Evolutionary conservation across 2,888 invertebrate genomes (phyloP), one percentile per base, ranked within the genome.

Genomic region (Xanthia icteritia): DNA sequence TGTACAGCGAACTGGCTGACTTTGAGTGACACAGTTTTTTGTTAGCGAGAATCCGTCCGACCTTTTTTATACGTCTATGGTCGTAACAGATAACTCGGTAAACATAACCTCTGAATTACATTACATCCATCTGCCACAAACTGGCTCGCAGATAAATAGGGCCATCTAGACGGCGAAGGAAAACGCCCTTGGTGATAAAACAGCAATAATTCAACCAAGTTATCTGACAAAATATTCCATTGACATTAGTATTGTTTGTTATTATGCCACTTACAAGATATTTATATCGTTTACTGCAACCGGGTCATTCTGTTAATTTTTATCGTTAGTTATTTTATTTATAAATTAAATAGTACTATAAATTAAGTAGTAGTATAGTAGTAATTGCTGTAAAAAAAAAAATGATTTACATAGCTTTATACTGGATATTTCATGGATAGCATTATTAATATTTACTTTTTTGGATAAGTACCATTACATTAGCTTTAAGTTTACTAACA

Each of bases 141-240:
- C 65, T 61, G 65, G 72, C 48, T 69, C 15, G 5, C 48, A 23
- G 45, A 27, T 27, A 51, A 72, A 65, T 48, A 23, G 61, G 63
- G 48, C 42, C 42, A 69, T 13, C 20, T 5, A 73, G 63, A 67
- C 65, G 63, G 31, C 61, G 51, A 63, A 75, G 72, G 74, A 79
- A 84, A 78, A 79, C 75, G 86, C 83, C 86, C 80, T 84, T 83
- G 83, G 45, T 51, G 80, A 84, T 84, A 81, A 73, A n/a, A 64
- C 15, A 54, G 42, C n/a, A 60, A 80, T 84, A 83, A 75, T 39
- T 86, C 23, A 75, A 2, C 15, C 54, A 20, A 8, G 61, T 66
- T 86, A 84, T 83, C 84, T 36, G 4, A 61, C 68, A 58, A 83
- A 83, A 84, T 80, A 84, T 86, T 84, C 84, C 84, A 83, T 84